These are phyloP conservation scores for Imbricaverruca yamaguchii DNA, from an alignment of 2,888 invertebrate species.

Conservation along the genomic window DNA sequence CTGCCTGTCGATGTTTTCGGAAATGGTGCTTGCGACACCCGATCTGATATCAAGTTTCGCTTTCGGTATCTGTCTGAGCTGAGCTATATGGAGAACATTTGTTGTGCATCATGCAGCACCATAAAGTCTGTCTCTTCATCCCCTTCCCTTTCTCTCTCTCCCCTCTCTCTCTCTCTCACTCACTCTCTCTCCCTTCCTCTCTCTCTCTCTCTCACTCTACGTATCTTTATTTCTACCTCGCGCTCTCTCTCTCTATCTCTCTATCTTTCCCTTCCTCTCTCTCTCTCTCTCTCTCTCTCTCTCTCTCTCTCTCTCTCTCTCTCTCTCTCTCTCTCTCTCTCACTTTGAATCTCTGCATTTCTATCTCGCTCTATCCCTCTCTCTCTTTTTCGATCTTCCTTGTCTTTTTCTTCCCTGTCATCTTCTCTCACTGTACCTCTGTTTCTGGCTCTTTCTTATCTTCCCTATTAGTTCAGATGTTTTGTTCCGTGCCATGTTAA, in stretches of 20 bases:
- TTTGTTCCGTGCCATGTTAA: too few species aligned
- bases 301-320: slow-evolving; percentile 11
- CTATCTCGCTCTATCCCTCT: slow-evolving; percentile 4
- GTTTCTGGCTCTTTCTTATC: neutral
- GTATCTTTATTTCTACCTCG: neutral
- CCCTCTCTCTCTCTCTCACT: neutral
- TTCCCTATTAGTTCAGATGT: too few species aligned
- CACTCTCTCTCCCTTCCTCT: neutral
- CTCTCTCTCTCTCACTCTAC: neutral
- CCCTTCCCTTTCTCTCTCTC: slow-evolving; percentile 2
- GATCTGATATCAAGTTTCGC: too few species aligned
- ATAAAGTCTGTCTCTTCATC: neutral
- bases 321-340: neutral
- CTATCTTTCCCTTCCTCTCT: slow-evolving; percentile 11
- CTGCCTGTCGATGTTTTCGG: too few species aligned
- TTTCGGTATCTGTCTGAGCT: too few species aligned
- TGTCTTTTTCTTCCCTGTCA: neutral
- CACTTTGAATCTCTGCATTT: neutral
- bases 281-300: slow-evolving; percentile 14
- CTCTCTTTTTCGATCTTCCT: neutral
- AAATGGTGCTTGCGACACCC: too few species aligned
- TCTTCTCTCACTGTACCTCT: neutral
- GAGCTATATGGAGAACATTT: too few species aligned
- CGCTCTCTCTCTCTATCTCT: neutral
- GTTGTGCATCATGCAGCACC: too few species aligned